phyloP scores from a whole-genome alignment of 2,113 vertebrate species.

The Callithrix jacchus region DNA sequence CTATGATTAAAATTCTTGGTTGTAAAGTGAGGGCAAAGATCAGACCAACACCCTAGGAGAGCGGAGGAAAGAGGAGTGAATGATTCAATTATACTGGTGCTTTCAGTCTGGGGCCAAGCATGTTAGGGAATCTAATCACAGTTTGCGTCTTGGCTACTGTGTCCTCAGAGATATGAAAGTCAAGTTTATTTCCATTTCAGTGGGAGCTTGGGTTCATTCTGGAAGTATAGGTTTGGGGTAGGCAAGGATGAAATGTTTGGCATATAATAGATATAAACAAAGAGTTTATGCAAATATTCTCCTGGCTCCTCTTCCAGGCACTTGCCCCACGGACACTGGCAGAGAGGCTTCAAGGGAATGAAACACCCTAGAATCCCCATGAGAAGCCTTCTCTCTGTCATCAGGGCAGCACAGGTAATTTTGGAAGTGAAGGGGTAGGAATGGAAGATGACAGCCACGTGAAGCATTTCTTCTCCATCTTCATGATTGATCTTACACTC shows the following conservation, averaged over 20 bases:
- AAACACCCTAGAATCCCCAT: neutral
- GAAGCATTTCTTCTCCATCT: neutral
- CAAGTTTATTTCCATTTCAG: neutral
- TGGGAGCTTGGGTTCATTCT: neutral
- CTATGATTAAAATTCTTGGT: neutral
- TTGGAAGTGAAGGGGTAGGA: neutral
- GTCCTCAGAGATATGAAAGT: neutral
- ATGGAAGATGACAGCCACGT: rapidly evolving
- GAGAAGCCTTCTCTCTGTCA: rapidly evolving
- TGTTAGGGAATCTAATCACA: neutral
- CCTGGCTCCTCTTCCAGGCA: neutral
- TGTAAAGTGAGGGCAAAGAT: neutral
- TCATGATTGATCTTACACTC: too few species aligned
- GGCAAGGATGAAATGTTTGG: neutral
- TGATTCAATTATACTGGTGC: neutral
- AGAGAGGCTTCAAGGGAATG: neutral
- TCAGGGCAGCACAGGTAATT: neutral
- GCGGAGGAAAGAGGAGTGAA: neutral
- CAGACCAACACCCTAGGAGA: neutral
- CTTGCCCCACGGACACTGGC: neutral
- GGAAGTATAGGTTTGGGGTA: neutral
- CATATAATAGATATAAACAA: neutral
- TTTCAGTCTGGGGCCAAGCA: neutral
- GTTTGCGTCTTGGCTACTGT: neutral
- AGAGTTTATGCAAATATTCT: neutral